Base-by-base conservation (phyloP, 1,140 invertebrate species). In the Heterodera schachtii region DNA sequence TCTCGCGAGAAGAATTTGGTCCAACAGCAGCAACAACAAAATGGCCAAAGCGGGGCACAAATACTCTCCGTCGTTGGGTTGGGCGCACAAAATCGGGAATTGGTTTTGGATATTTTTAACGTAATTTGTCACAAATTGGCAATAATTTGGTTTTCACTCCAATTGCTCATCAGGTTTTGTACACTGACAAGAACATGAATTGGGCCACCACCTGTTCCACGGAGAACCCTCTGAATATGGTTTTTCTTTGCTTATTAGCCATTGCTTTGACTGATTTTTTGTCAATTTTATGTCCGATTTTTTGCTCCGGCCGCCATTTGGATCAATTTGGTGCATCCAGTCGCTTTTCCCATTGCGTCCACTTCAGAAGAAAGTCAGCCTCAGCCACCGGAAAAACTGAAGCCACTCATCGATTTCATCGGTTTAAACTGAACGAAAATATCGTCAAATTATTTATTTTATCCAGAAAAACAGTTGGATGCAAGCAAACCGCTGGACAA, bases 281-380 rank as follows among this genome's bases (percentile, higher is more conserved):
- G 11, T 13, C 57, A 64, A 3, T 64, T 64, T 64, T 64, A 76
- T 85, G 84, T 85, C 16, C 82, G 86, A 13, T 85, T 85, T 66
- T 85, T 85, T 44, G 85, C 85, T n/a, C 84, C 84, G 16, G 84
- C 84, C n/a, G 74, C 86, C 31, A 86, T 85, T 73, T 85, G 84
- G 84, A 86, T 86, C 43, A 85, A 80, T 76, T 44, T 86, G 16
- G 70, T 79, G 6, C 52, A 49, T 4, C 57, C 19, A 3, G 31
- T 44, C 19, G 4, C 57, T 19, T 19, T 19, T 19, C 57, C 11
- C 57, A 5, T 16, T 41, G 8, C 47, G 21, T 49, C 82, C 2
- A n/a, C 31, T 3, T 19, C 41, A 4, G 78, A 8, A 9, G 66
- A 83, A 47, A 64, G 85, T 49, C 49, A 66, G n/a, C 77, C 77